Conservation (phyloP, 2,113 vertebrate genomes). For the Microcebus ravelobensis region DNA sequence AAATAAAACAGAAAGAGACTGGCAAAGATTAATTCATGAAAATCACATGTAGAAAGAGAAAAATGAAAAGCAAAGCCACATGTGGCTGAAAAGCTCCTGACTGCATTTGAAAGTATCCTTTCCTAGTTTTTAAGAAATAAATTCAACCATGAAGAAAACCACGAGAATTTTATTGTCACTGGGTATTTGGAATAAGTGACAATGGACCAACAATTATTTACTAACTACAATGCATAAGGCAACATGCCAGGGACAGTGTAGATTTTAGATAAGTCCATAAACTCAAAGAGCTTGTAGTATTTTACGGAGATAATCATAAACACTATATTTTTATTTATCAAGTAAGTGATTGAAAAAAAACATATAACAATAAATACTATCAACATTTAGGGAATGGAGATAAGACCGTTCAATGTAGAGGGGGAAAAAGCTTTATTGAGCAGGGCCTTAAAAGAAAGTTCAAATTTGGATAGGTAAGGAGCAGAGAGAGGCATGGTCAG, state of each 20-base stretch:
- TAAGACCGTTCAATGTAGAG: not conserved
- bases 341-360: not conserved
- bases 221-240: not conserved
- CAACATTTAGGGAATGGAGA: conserved; percentile 11
- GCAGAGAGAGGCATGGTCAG: not conserved
- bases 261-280: not conserved
- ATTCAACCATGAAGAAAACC: conserved; percentile 22
- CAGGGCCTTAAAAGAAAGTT: not conserved
- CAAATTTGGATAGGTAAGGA: not conserved
- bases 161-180: not conserved
- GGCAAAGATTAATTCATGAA: not conserved
- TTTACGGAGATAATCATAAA: not conserved
- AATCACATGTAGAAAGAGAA: not conserved
- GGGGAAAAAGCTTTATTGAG: not conserved
- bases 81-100: not conserved
- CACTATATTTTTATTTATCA: not conserved
- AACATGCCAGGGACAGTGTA: not conserved
- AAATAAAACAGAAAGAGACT: not conserved
- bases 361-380: not conserved
- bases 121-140: conserved; percentile 15
- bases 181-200: not conserved
- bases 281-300: not conserved
- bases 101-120: not conserved
- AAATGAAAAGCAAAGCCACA: not conserved
- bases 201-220: not conserved